Base-by-base conservation (phyloP, 2,797 vertebrate species). In the Decapterus maruadsi region DNA sequence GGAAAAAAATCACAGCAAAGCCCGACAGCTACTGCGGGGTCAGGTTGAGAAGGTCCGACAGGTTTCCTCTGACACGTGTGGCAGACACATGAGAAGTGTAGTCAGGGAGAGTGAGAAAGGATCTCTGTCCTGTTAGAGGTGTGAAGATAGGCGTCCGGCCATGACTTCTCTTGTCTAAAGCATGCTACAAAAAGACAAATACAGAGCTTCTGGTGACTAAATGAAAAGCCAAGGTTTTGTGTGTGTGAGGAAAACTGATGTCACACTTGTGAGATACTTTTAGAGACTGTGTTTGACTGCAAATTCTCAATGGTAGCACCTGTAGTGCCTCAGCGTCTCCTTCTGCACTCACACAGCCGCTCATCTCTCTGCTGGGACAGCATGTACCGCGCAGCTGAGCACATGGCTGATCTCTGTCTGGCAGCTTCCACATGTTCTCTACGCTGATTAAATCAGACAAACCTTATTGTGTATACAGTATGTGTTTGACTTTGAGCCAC, bases 51-150 rank as follows among this genome's bases (percentile, higher is more conserved):
- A 57, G 68, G 34, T 40, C 62, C 38, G 60, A 26, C 60, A 54
- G 64, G 66, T 60, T 75, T 58, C 46, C 40, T 54, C 73, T 55
- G 78, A 77, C 83, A 84, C 83, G 80, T 87, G 87, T 84, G 77
- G 70, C 58, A 43, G 85, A 89, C 85, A 90, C 76, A 88, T 78
- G 86, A 91, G 82, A 88, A 70, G 78, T 85, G 45, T 68, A 74
- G 64, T 80, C 76, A 69, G 67, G 74, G 66, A 68, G 54, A 40
- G 38, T 53, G 66, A 48, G 78, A n/a, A 68, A 48, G 16, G 48
- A 29, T 77, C 66, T 31, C 65, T 66, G 73, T 88, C 82, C 76
- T 57, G 67, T 79, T 20, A 55, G 75, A 85, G 80, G 74, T 79
- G 84, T 76, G 72, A 80, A 71, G 66, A 83, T 51, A n/a, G 75